Evolutionary conservation across 2,797 vertebrate species (phyloP).

Genomic region (Mycteria americana): DNA sequence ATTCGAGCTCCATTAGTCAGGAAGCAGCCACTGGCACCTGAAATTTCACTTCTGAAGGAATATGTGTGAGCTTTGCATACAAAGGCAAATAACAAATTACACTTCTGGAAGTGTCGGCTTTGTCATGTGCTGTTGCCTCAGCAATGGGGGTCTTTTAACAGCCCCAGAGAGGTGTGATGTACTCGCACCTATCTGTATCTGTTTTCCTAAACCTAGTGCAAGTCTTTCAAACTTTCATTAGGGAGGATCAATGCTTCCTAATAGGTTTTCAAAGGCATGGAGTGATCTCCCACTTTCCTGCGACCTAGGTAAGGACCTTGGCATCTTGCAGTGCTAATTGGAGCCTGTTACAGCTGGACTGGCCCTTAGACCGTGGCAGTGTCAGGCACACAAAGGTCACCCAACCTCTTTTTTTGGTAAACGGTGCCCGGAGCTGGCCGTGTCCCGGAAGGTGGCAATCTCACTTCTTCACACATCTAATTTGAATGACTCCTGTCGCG

Average conservation of each 20-base stretch:
- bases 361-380: not conserved
- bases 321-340: not conserved
- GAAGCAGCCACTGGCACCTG: not conserved
- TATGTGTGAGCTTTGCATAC: conserved; percentile 1
- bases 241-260: not conserved
- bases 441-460: not conserved
- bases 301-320: not conserved
- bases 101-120: not conserved
- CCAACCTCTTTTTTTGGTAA: not conserved
- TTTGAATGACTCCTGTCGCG: not conserved
- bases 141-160: not conserved
- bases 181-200: conserved; percentile 1
- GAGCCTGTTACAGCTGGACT: not conserved
- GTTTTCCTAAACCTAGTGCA: conserved; percentile 7
- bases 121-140: not conserved
- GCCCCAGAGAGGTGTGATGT: not conserved
- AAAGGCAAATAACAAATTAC: conserved; percentile 23
- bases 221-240: conserved; percentile 37
- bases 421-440: not conserved
- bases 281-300: not conserved
- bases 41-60: conserved; percentile 18
- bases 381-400: not conserved
- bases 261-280: conserved; percentile 33
- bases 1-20: not conserved
- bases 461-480: not conserved